Evolutionary conservation across 2,113 vertebrate species (phyloP).

Genomic region (Heteronetta atricapilla): DNA sequence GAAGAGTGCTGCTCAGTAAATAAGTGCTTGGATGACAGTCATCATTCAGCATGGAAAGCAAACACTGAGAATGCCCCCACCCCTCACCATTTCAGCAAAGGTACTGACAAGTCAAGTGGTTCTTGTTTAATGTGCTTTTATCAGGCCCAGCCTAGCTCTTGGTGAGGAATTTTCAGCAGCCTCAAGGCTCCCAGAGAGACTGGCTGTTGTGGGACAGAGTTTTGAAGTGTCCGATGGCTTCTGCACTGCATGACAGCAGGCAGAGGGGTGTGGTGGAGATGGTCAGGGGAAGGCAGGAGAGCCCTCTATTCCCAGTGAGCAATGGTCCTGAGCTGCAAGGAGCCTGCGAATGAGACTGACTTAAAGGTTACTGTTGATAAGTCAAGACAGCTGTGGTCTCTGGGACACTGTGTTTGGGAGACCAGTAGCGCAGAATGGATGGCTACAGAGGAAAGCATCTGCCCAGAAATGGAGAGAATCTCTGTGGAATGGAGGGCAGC

Average conservation of each 20-base stretch:
- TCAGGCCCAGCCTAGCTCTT: background rate
- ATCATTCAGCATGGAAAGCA: background rate
- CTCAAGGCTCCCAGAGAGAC: background rate
- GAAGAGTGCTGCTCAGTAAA: background rate
- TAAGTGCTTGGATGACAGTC: background rate
- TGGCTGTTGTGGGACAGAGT: background rate
- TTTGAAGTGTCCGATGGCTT: background rate
- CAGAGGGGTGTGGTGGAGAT: background rate
- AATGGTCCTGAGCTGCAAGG: background rate
- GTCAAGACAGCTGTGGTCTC: background rate
- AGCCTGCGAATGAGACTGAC: background rate
- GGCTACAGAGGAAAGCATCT: background rate
- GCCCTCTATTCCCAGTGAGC: background rate
- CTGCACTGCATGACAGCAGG: accelerated
- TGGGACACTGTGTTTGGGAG: background rate
- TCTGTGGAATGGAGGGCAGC: background rate
- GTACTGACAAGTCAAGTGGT: background rate
- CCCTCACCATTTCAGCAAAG: background rate
- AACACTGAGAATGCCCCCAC: background rate
- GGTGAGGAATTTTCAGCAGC: background rate
- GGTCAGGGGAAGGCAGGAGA: background rate
- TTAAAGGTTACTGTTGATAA: background rate
- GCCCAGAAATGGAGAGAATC: accelerated
- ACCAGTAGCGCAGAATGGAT: background rate
- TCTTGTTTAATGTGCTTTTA: background rate